Conservation (phyloP, 2,797 vertebrate genomes). For the Hemibagrus guttatus region DNA sequence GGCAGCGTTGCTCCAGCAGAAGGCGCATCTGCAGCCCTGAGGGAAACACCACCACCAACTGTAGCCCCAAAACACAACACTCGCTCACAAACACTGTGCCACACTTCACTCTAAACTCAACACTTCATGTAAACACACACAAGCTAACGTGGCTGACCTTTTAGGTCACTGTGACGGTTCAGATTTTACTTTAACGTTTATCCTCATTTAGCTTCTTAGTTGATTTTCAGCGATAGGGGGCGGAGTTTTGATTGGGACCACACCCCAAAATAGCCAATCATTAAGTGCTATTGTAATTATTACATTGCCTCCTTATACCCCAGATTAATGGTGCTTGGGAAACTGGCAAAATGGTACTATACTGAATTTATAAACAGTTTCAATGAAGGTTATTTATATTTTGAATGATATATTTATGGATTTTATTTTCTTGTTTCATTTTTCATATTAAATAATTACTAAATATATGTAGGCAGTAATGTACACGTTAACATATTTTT, state of each 20-base stretch:
- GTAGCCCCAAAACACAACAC: conserved; percentile 32
- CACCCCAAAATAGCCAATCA: conserved; percentile 52
- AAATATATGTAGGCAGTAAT: neutral
- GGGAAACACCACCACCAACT: conserved; percentile 48
- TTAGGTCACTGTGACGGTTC: neutral
- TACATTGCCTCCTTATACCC: neutral
- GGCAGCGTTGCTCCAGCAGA: conserved; percentile 77
- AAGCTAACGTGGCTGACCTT: neutral
- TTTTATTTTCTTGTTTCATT: neutral
- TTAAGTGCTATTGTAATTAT: neutral
- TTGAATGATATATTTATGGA: neutral
- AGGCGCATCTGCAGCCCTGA: conserved; percentile 64
- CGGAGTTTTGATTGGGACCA: conserved; percentile 67
- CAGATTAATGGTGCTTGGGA: neutral
- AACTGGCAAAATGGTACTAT: neutral
- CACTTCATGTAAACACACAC: neutral
- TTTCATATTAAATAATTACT: neutral
- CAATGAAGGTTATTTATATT: neutral
- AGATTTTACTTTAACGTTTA: conserved; percentile 3
- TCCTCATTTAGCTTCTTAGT: neutral
- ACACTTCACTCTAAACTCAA: neutral
- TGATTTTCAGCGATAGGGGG: conserved; percentile 66
- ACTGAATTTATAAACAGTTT: neutral
- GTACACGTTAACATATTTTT: neutral
- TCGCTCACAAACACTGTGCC: conserved; percentile 14